Base-by-base conservation (phyloP, 64 coral and sea anemone species). In the Dendronephthya gigantea region DNA sequence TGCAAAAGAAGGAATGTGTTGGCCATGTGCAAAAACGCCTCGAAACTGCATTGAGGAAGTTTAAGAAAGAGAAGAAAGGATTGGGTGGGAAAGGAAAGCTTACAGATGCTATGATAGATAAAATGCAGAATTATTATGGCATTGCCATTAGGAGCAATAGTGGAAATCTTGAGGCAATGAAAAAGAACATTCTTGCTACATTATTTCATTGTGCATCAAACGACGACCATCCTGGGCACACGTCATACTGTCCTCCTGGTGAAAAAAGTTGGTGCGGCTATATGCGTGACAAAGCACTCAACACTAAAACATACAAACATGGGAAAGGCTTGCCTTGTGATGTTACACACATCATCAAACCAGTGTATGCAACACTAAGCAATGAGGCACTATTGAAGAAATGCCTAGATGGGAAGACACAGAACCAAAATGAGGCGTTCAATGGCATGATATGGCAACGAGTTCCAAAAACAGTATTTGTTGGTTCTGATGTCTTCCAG, bases 271-370 rank as follows among this genome's bases (percentile, higher is more conserved):
- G 87, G 87, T 89, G 81, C 25, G 31, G 87, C 27, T 89, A 37
- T 83, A 48, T 58, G 81, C 83, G 50, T 47, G 35, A 83, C n/a
- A 89, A 35, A 55, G 86, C 62, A 29, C 39, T 25, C 3, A 85
- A 85, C 5, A 84, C 85, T 84, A 82, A 56, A 58, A 82, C 88
- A 9, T 88, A 79, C 66, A 89, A 89, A 62, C 81, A 83, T 65
- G 50, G 49, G 3, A 66, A 66, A 66, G 58, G 58, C 14, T 66
- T 66, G 29, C 58, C 58, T 66, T 3, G 5, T n/a, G 58, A 22
- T 3, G 14, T 66, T 3, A 66, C 29, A n/a, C 6, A 4, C 2
- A 17, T 5, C 5, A 17, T 66, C 2, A 3, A 66, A 17, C 58
- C 58, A 3, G 58, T 45, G 41, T 45, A 45, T 45, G 41, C 41